A percentile compares a stretch with the other conserved stretches of the same genome.
phyloP scores from a whole-genome alignment of 2,888 invertebrate genomes.

The Spodoptera picta region DNA sequence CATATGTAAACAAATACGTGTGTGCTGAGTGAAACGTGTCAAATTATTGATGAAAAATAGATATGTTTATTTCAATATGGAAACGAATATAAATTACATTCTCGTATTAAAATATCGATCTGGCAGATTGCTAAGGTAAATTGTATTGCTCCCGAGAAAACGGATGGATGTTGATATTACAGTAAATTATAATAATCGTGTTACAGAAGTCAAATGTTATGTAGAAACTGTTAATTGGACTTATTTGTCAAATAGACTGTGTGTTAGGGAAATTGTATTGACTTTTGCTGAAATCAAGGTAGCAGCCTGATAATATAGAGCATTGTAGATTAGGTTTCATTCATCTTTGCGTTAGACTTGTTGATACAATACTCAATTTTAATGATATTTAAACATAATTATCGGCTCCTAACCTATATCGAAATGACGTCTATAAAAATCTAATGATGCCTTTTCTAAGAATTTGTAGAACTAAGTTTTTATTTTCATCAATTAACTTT shows the following conservation, averaged over 20 bases:
- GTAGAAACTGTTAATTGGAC: conserved; percentile 3
- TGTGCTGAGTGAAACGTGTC: conserved; percentile 48
- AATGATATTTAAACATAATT: too few relatives aligned
- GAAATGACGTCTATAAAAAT: conserved; percentile 1
- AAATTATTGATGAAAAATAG: conserved; percentile 50
- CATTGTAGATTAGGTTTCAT: too few relatives aligned
- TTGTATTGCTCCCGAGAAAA: too few relatives aligned
- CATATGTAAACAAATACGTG: conserved; percentile 37
- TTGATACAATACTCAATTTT: too few relatives aligned
- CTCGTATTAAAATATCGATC: not conserved
- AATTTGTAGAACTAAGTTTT: not conserved
- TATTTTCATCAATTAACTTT: not conserved
- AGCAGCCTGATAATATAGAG: too few relatives aligned
- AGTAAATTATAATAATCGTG: too few relatives aligned
- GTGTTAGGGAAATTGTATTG: too few relatives aligned
- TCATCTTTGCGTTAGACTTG: too few relatives aligned
- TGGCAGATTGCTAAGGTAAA: too few relatives aligned
- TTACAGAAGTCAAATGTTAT: conserved; percentile 21
- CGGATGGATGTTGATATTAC: too few relatives aligned
- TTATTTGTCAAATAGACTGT: conserved; percentile 5
- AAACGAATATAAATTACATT: conserved; percentile 25
- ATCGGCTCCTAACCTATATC: too few relatives aligned
- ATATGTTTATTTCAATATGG: conserved; percentile 38
- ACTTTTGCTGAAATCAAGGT: too few relatives aligned
- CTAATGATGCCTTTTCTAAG: not conserved